Conservation (phyloP, 2,888 invertebrate species). For the Drosophila parthenogenetica region DNA sequence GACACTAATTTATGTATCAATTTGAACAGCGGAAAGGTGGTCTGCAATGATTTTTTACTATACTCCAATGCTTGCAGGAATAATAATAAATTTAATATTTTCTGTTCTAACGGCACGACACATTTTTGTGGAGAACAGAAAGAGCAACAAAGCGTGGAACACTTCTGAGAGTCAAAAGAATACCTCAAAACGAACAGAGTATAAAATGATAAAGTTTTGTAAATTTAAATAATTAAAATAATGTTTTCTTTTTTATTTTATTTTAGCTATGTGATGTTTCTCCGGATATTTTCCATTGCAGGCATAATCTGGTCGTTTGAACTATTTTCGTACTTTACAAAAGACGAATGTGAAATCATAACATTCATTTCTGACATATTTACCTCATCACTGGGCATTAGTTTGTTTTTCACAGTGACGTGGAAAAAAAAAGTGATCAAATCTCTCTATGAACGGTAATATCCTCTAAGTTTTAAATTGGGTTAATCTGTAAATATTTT, state of each 20-base stretch:
- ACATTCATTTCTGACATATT: constrained; percentile 1
- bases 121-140: constrained; percentile 65
- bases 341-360: neutral
- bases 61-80: constrained; percentile 67
- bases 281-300: constrained; percentile 92
- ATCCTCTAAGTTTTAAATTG: neutral
- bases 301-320: constrained; percentile 93
- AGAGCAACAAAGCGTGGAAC: constrained; percentile 53
- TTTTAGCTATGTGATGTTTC: constrained; percentile 89
- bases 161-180: neutral
- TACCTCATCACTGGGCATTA: constrained; percentile 48
- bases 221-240: no score
- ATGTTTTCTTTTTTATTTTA: neutral
- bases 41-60: constrained; percentile 71
- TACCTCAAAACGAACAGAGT: constrained; percentile 10
- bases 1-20: neutral
- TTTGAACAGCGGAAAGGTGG: constrained; percentile 39
- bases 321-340: constrained; percentile 88
- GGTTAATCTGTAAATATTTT: neutral
- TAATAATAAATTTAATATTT: constrained; percentile 68
- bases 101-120: constrained; percentile 67
- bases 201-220: neutral
- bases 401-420: constrained; percentile 53
- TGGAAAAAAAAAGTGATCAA: constrained; percentile 40
- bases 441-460: constrained; percentile 46